A percentile compares a stretch with the other conserved stretches of the same genome.
Evolutionary conservation across 2,113 vertebrate species (phyloP).

Genomic region (Centropus bengalensis): DNA sequence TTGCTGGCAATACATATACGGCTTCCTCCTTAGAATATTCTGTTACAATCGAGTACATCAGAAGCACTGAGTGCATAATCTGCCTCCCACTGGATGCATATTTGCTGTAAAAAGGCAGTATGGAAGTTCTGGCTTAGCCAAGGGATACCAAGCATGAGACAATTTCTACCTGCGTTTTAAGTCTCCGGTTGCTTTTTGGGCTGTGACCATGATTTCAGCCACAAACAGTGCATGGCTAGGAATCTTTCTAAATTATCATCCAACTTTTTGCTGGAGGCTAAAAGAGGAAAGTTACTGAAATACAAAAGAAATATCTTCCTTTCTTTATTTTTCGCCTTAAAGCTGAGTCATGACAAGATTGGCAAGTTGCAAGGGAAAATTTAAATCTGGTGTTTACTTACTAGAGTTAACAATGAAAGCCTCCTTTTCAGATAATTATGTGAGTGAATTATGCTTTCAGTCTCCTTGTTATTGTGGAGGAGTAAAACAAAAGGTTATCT

Average conservation of each 20-base stretch:
- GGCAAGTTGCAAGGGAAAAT: background rate
- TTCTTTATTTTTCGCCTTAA: background rate
- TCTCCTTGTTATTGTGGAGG: background rate
- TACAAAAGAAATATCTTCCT: background rate
- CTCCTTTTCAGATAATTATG: background rate
- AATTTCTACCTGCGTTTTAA: background rate
- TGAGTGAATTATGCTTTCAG: background rate
- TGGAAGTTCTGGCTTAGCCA: background rate
- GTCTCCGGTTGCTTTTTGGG: background rate
- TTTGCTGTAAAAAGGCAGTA: background rate
- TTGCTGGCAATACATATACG: background rate
- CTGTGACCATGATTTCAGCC: background rate
- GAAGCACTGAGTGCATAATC: background rate
- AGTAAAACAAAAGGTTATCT: background rate
- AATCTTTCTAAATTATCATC: background rate
- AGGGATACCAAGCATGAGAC: background rate
- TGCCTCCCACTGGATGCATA: background rate
- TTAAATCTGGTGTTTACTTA: constrained; percentile 24
- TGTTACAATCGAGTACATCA: background rate
- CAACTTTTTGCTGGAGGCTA: background rate
- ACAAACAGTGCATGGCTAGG: background rate
- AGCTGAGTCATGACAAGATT: background rate
- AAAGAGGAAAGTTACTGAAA: constrained; percentile 7
- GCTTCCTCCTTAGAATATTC: background rate
- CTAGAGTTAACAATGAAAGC: background rate